Percentiles rank a stretch among this genome's conserved stretches.
Evolutionary conservation across 2,888 invertebrate genomes (phyloP).

Genomic region (Agrochola macilenta): DNA sequence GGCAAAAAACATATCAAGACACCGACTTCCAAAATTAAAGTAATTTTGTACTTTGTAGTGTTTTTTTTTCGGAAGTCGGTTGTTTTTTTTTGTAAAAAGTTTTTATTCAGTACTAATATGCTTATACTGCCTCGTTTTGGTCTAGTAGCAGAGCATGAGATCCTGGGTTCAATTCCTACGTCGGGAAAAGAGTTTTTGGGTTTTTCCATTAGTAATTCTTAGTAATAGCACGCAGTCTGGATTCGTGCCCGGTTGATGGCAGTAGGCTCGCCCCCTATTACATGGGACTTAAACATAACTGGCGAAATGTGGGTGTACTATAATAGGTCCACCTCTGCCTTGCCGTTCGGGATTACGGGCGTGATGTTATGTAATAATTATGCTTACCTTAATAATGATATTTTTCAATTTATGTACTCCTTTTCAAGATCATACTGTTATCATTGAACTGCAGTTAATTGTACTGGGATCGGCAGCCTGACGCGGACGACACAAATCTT

Average conservation of each 20-base stretch:
- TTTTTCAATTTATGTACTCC: no score
- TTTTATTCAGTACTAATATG: slow-evolving; percentile 12
- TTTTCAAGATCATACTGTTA: background rate
- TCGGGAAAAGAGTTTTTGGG: background rate
- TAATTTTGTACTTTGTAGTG: no score
- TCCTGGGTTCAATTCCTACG: background rate
- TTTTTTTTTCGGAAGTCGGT: no score
- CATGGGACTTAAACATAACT: background rate
- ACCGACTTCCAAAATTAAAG: no score
- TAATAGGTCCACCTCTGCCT: background rate
- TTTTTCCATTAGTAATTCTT: background rate
- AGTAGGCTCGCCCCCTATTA: background rate
- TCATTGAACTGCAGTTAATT: background rate
- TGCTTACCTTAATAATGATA: background rate
- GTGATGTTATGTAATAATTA: background rate
- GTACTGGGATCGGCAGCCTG: no score
- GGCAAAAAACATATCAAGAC: no score
- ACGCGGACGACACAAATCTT: background rate
- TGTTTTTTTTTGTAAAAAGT: no score
- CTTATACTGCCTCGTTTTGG: background rate
- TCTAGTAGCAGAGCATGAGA: background rate
- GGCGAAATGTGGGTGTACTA: background rate
- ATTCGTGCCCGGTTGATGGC: background rate
- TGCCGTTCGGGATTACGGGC: background rate
- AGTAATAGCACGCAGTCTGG: background rate